Conservation (phyloP, 2,888 invertebrate genomes). For the Catotricha subobsoleta region DNA sequence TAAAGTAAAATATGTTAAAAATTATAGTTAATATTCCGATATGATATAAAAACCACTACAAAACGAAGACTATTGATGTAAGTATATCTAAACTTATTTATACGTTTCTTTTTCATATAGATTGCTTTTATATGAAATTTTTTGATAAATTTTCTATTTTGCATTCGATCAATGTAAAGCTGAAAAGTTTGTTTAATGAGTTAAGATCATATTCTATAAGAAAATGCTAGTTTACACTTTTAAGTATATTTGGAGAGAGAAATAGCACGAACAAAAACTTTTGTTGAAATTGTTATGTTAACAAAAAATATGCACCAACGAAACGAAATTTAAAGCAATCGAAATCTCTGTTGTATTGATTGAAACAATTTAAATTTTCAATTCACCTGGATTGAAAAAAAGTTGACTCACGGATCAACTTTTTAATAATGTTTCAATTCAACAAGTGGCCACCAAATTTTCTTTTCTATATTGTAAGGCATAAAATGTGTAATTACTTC, state of each 20-base stretch:
- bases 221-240: too few species aligned
- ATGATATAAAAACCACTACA: too few species aligned
- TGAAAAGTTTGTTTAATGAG: neutral
- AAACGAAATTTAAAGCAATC: neutral
- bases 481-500: neutral
- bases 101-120: too few species aligned
- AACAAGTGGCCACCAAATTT: neutral
- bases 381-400: slow-evolving; percentile 4
- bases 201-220: neutral
- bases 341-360: neutral
- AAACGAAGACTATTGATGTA: too few species aligned
- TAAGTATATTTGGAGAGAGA: too few species aligned
- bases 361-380: too few species aligned
- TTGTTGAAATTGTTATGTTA: neutral
- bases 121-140: too few species aligned
- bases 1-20: too few species aligned
- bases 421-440: neutral
- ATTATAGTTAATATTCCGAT: too few species aligned
- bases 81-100: too few species aligned
- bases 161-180: too few species aligned
- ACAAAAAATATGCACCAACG: neutral
- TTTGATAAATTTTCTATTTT: too few species aligned
- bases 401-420: neutral
- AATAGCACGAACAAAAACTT: neutral
- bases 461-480: neutral